These are phyloP conservation scores for Agonopterix arenella DNA, from an alignment of 2,888 invertebrate genomes.

Conservation along the genomic window DNA sequence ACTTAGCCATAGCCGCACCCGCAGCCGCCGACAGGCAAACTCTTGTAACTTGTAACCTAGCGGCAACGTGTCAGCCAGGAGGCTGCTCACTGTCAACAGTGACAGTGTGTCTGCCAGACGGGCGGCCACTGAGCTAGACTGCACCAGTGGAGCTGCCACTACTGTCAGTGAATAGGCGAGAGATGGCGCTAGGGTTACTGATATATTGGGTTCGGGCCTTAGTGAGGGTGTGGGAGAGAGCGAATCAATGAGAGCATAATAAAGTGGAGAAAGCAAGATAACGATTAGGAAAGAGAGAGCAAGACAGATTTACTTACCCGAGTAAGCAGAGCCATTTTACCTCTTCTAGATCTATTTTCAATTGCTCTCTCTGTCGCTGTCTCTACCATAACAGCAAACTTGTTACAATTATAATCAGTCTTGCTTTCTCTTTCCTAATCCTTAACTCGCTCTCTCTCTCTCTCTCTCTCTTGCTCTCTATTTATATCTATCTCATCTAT, in stretches of 20 bases:
- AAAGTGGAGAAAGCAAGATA: not conserved
- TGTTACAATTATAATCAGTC: too few species aligned
- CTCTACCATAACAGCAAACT: too few species aligned
- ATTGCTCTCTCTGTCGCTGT: too few species aligned
- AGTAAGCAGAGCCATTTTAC: too few species aligned
- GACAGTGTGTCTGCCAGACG: slow-evolving; percentile 53
- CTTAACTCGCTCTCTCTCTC: not conserved
- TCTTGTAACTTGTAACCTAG: too few species aligned
- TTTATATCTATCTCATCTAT: too few species aligned
- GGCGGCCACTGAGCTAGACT: slow-evolving; percentile 31
- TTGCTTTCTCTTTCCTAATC: not conserved
- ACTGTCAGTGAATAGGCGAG: slow-evolving; percentile 18
- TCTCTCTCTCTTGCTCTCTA: too few species aligned
- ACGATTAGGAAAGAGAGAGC: not conserved
- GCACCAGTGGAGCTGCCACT: slow-evolving; percentile 31
- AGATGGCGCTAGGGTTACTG: slow-evolving; percentile 8
- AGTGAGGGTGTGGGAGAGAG: slow-evolving; percentile 12
- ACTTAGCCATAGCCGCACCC: too few species aligned
- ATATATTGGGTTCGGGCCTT: too few species aligned
- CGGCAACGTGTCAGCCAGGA: slow-evolving; percentile 47
- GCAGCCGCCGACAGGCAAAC: slow-evolving; percentile 5
- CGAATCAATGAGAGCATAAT: not conserved
- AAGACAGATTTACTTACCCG: too few species aligned
- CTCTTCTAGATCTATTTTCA: too few species aligned
- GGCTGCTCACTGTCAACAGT: slow-evolving; percentile 54